Evolutionary conservation across 2,797 vertebrate species (phyloP), one percentile per base, ranked within the genome.

Genomic region (Pipistrellus nathusii): DNA sequence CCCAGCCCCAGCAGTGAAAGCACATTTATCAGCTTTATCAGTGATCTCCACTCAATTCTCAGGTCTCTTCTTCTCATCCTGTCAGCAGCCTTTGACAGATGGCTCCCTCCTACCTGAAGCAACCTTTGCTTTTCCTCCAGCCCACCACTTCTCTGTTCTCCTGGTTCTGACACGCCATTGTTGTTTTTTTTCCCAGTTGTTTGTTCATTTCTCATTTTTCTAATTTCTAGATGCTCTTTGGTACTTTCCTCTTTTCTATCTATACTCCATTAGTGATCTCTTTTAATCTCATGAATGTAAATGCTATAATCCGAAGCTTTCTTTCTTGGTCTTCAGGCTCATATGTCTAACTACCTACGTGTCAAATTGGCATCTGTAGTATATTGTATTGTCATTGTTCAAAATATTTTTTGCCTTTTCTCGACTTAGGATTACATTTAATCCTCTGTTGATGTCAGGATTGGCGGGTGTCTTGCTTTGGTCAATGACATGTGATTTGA

Each of bases 231-330:
- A 62, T 53, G 38, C n/a, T 27, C 21, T 32, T 77, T 81, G 30
- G 73, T 77, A 82, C 8, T 32, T 86, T 68, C 62, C 44, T 86
- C 5, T 69, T 76, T 77, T 57, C 18, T 51, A 44, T 3, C 38
- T 66, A n/a, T 46, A 41, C 44, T 77, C 53, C 27, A 32, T 82
- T 48, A 41, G 20, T 59, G 53, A 44, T 72, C 23, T 77, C 38
- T 53, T 93, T 80, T 77, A 53, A 94, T 46, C 86, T 82, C 7
- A 30, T 72, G 51, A 57, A 64, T 75, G 15, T 85, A 88, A 90
- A 71, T 90, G 57, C 32, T 90, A 11, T 76, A 82, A 71, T 14
- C 32, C 81, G n/a, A 94, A 88, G n/a, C 90, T 81, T 81, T 88
- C 38, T 27, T 8, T n/a, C n/a, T 81, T 20, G 25, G 80, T 46